Percentiles rank a stretch among this genome's conserved stretches.
These are phyloP conservation scores for Tenthredo mesomela DNA, from an alignment of 2,888 invertebrate species.

Conservation along the genomic window DNA sequence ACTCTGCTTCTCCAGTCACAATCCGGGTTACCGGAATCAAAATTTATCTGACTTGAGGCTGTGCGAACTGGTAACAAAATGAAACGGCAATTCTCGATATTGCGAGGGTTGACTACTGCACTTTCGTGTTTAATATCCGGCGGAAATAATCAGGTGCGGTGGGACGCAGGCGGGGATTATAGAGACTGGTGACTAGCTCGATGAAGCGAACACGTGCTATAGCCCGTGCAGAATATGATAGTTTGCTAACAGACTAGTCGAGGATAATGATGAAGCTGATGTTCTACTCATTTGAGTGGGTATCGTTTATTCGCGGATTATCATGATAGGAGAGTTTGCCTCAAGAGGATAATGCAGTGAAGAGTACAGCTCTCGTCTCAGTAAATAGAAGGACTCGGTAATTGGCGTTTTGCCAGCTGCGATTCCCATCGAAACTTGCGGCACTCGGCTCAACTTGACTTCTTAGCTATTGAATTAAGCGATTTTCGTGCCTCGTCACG, in stretches of 20 bases:
- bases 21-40: not conserved
- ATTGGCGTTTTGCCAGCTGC: not conserved
- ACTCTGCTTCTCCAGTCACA: not conserved
- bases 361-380: conserved; percentile 19
- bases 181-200: conserved; percentile 1
- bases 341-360: conserved; percentile 24
- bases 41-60: not conserved
- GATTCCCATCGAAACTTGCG: not conserved
- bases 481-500: not conserved
- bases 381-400: conserved; percentile 25
- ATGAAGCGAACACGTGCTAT: conserved; percentile 37
- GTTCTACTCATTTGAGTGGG: not conserved
- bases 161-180: conserved; percentile 10
- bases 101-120: conserved; percentile 63
- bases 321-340: not conserved
- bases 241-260: conserved; percentile 7
- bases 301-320: conserved; percentile 22
- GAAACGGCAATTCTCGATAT: conserved; percentile 65
- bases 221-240: conserved; percentile 1
- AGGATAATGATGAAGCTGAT: not conserved
- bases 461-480: not conserved
- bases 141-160: conserved; percentile 69
- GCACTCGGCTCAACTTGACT: not conserved
- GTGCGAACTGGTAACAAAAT: conserved; percentile 59
- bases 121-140: conserved; percentile 69